phyloP scores from a whole-genome alignment of 2,888 invertebrate species.

The Agonopterix arenella region DNA sequence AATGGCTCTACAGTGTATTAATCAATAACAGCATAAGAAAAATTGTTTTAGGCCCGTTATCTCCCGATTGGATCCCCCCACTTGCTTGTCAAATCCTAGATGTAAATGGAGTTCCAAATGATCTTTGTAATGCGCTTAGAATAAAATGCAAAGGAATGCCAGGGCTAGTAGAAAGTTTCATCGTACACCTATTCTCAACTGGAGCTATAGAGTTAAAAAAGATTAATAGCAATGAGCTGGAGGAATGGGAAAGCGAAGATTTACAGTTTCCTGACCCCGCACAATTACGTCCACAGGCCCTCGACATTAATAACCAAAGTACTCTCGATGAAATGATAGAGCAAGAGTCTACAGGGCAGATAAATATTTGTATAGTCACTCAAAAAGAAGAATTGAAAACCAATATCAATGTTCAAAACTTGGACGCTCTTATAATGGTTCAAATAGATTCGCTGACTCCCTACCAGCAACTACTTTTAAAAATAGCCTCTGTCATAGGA shows the following conservation, averaged over 20 bases:
- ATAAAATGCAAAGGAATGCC: slow-evolving; percentile 68
- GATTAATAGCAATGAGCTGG: slow-evolving; percentile 34
- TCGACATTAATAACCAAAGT: slow-evolving; percentile 41
- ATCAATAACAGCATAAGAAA: slow-evolving; percentile 53
- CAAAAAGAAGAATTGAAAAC: slow-evolving; percentile 49
- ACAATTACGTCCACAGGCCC: slow-evolving; percentile 49
- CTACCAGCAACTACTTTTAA: slow-evolving; percentile 77
- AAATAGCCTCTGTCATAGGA: slow-evolving; percentile 78
- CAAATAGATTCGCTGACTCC: slow-evolving; percentile 75
- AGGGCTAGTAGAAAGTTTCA: slow-evolving; percentile 70
- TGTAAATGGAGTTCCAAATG: slow-evolving; percentile 72
- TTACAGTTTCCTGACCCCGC: slow-evolving; percentile 52
- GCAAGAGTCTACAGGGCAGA: slow-evolving; percentile 36
- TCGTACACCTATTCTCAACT: slow-evolving; percentile 67
- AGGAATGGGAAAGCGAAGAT: slow-evolving; percentile 31
- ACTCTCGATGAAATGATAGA: slow-evolving; percentile 38
- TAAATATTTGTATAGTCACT: slow-evolving; percentile 48
- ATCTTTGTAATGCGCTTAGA: slow-evolving; percentile 63
- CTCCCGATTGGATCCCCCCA: slow-evolving; percentile 51
- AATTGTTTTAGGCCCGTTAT: slow-evolving; percentile 56
- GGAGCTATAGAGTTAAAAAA: slow-evolving; percentile 55
- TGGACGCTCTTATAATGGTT: slow-evolving; percentile 68
- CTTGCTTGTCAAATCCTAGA: slow-evolving; percentile 79
- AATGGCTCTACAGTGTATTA: slow-evolving; percentile 61
- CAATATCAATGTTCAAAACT: slow-evolving; percentile 55